Evolutionary conservation across 2,888 invertebrate genomes (phyloP).

Genomic region (Drosophila melanosoma): DNA sequence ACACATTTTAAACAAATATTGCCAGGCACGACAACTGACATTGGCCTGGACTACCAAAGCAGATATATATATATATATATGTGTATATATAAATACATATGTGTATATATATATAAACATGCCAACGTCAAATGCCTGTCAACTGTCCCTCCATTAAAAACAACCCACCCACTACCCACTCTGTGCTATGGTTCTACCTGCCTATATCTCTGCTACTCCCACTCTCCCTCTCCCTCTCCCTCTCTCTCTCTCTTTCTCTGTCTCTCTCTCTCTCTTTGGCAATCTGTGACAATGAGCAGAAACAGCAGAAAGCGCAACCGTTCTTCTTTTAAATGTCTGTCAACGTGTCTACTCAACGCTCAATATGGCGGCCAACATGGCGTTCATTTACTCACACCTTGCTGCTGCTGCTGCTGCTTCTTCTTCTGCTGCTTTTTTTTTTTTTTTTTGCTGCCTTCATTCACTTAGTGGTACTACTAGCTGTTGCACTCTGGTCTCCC

Average conservation of each 20-base stretch:
- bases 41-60: constrained; percentile 42
- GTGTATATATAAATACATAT: constrained; percentile 18
- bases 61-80: neutral
- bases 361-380: constrained; percentile 83
- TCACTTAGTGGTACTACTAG: constrained; percentile 48
- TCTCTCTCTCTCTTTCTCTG: constrained; percentile 7
- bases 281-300: constrained; percentile 63
- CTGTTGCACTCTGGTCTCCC: constrained; percentile 25
- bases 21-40: constrained; percentile 72
- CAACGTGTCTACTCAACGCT: constrained; percentile 57
- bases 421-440: neutral
- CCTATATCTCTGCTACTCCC: neutral
- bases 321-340: constrained; percentile 70
- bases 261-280: constrained; percentile 18
- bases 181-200: neutral
- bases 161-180: constrained; percentile 10
- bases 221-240: neutral
- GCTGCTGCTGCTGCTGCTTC: neutral
- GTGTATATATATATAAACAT: constrained; percentile 25
- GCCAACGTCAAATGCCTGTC: constrained; percentile 13
- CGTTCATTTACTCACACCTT: constrained; percentile 69
- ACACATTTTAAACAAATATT: constrained; percentile 80
- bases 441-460: constrained; percentile 39
- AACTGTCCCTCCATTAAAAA: constrained; percentile 7
- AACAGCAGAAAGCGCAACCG: constrained; percentile 64